Evolutionary conservation across 2,797 vertebrate species (phyloP).

Genomic region (Vespertilio murinus): DNA sequence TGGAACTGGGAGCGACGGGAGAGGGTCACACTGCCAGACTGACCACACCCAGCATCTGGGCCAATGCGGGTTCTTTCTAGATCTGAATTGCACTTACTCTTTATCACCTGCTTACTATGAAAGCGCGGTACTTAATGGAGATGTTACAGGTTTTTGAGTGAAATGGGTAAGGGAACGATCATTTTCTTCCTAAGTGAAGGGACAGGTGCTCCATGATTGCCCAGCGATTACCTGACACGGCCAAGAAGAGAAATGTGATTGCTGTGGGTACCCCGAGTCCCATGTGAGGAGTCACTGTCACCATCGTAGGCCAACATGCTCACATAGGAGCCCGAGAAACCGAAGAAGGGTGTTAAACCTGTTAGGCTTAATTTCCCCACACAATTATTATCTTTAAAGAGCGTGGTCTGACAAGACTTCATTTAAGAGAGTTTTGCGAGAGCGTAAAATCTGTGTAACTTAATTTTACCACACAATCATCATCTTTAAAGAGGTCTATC

Average conservation of each 20-base stretch:
- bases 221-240: neutral
- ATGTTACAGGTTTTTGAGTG: neutral
- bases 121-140: neutral
- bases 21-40: neutral
- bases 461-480: slow-evolving; percentile 65
- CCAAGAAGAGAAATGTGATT: neutral
- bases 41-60: too few species aligned
- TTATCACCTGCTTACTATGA: neutral
- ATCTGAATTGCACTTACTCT: neutral
- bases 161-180: neutral
- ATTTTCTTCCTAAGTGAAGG: neutral
- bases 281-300: neutral
- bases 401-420: slow-evolving; percentile 13
- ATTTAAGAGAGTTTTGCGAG: slow-evolving; percentile 27
- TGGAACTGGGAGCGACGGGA: accelerated
- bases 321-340: neutral
- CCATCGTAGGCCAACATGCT: neutral
- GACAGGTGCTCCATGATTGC: neutral
- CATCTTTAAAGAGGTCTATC: slow-evolving; percentile 60
- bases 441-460: slow-evolving; percentile 59
- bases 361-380: slow-evolving; percentile 4
- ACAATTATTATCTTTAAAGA: slow-evolving; percentile 34
- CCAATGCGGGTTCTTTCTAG: neutral
- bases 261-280: neutral
- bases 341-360: neutral